Evolutionary conservation across 2,888 invertebrate genomes (phyloP).

Genomic region (Cryptops parisi): DNA sequence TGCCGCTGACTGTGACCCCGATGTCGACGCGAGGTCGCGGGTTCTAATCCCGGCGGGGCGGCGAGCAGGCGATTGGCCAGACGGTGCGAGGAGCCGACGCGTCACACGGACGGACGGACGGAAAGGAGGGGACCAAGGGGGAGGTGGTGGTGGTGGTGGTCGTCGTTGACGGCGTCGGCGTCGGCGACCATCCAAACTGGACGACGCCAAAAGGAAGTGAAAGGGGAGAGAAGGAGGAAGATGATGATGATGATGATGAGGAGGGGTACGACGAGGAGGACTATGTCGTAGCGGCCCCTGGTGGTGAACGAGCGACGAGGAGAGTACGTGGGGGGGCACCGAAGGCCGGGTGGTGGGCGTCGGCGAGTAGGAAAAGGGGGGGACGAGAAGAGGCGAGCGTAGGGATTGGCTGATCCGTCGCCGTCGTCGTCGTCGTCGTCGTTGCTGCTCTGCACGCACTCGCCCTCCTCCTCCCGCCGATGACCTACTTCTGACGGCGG

Average conservation of each 20-base stretch:
- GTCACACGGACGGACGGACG: no score
- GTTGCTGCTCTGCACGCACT: conserved; percentile 1
- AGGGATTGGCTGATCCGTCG: neutral
- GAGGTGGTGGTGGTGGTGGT: no score
- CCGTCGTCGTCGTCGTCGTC: conserved; percentile 7
- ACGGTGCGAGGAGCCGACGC: no score
- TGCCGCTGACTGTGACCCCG: neutral
- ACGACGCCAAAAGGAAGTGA: no score
- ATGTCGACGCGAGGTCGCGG: neutral
- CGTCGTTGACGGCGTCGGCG: no score
- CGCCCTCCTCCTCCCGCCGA: conserved; percentile 4
- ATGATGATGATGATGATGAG: no score
- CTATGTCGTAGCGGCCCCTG: no score
- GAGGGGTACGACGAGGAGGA: no score
- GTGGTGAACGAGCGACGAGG: no score
- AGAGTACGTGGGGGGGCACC: no score
- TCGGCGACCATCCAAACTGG: neutral
- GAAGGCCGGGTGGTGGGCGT: neutral
- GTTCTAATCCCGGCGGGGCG: neutral
- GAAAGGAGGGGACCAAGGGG: neutral
- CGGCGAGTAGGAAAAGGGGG: conserved; percentile 4
- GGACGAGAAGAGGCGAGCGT: neutral
- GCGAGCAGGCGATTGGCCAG: neutral
- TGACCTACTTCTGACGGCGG: conserved; percentile 1
- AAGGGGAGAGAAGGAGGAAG: no score